Base-by-base conservation (phyloP, 1,140 invertebrate species). In the Drosophila subpulchrella region DNA sequence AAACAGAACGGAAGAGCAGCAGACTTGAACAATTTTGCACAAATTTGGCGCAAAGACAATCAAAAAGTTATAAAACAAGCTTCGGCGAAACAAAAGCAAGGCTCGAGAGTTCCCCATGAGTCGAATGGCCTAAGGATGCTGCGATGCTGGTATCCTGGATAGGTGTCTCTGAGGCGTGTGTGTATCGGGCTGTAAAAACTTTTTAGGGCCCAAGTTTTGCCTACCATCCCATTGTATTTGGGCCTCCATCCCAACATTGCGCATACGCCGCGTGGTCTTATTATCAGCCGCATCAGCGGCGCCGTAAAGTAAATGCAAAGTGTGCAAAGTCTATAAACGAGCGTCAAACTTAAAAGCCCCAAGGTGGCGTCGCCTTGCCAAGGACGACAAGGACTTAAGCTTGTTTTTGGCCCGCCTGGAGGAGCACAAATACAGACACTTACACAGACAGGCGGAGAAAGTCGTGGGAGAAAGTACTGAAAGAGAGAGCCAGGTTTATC, bases 241-340 rank as follows among this genome's bases (percentile, higher is more conserved):
- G 32, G 3, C n/a, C 27, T 2, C 0, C n/a, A 4, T 39, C 36
- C 10, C 27, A 65, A 47, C 76, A 82, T 80, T 86, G 83, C 83
- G 83, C 75, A 86, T 89, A 89, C 83, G 79, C 83, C 79, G 65
- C 67, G 60, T 83, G 79, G 83, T 86, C 84, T 74, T 86, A 86
- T 86, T 86, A 86, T 86, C 83, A 83, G 83, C 84, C 71, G 84
- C 83, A 86, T 86, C 83, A 86, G 83, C 84, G 83, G 76, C 83
- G 75, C 84, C 83, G 79, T 83, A 86, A 86, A 86, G 83, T 86
- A 86, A 86, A 86, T 86, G 83, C 83, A 86, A 88, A 86, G 84
- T 89, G 84, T 89, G 84, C 85, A 89, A 89, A 89, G 84, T 89
- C 84, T 89, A 89, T 89, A 89, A 89, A 89, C 84, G 84, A 84